A percentile compares a stretch with the other conserved stretches of the same genome.
phyloP scores from a whole-genome alignment of 2,797 vertebrate species.

The Avahi laniger region DNA sequence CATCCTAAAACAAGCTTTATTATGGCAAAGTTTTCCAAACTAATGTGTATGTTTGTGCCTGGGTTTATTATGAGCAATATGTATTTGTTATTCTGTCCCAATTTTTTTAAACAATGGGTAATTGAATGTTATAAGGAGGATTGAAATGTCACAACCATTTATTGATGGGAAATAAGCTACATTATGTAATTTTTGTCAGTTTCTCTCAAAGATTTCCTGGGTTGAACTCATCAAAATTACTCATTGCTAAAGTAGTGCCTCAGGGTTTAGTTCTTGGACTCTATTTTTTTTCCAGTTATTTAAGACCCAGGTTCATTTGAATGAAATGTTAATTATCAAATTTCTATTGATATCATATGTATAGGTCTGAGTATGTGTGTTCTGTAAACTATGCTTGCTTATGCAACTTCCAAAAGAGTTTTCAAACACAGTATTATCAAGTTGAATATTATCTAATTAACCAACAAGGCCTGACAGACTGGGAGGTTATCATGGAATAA shows the following conservation, averaged over 20 bases:
- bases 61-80: constrained; percentile 75
- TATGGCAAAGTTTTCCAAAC: constrained; percentile 60
- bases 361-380: constrained; percentile 64
- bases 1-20: not conserved
- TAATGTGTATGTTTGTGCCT: constrained; percentile 44
- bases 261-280: constrained; percentile 82
- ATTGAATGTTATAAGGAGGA: constrained; percentile 59
- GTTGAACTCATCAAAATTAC: constrained; percentile 81
- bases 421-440: constrained; percentile 82
- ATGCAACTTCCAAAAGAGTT: constrained; percentile 83
- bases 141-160: constrained; percentile 75
- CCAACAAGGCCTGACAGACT: constrained; percentile 83
- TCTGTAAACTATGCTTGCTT: constrained; percentile 79
- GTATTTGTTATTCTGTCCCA: constrained; percentile 67
- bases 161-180: constrained; percentile 72
- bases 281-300: constrained; percentile 78
- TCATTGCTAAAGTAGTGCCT: constrained; percentile 83
- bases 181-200: constrained; percentile 80
- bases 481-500: constrained; percentile 84
- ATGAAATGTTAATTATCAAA: constrained; percentile 83
- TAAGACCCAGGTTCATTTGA: constrained; percentile 80
- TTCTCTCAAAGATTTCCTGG: constrained; percentile 81
- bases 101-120: constrained; percentile 73
- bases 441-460: constrained; percentile 87
- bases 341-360: constrained; percentile 73